Evolutionary conservation across 2,113 vertebrate genomes (phyloP).

Genomic region (Daubentonia madagascariensis): DNA sequence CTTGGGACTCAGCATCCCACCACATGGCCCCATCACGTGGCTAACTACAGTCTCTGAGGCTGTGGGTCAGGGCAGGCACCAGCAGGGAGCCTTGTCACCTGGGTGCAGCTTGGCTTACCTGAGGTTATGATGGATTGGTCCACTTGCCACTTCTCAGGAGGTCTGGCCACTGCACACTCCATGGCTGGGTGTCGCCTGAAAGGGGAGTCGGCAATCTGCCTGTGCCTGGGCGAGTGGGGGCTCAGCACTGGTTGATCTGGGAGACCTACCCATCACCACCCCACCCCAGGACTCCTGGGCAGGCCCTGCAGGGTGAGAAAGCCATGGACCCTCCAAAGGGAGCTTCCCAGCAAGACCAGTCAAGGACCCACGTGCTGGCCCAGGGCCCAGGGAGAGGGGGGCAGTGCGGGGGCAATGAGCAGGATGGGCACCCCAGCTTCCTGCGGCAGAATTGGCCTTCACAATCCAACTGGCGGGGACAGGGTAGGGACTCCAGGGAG

Average conservation of each 20-base stretch:
- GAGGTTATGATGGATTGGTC: fast-evolving
- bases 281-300: not conserved
- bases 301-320: not conserved
- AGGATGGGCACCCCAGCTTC: no score
- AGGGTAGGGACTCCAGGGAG: no score
- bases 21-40: not conserved
- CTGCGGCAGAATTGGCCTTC: not conserved
- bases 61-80: not conserved
- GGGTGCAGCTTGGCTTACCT: not conserved
- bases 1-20: not conserved
- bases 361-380: not conserved
- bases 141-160: not conserved
- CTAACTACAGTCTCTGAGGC: not conserved
- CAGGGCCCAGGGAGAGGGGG: not conserved
- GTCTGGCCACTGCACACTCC: not conserved
- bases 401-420: not conserved
- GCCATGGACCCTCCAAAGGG: no score
- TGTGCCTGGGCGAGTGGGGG: not conserved
- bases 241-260: not conserved
- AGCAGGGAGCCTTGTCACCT: not conserved
- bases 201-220: fast-evolving
- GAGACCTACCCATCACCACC: fast-evolving
- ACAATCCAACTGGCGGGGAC: fast-evolving
- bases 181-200: no score
- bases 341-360: not conserved